These are phyloP conservation scores for Thymelicus lineola DNA, from an alignment of 2,888 invertebrate genomes.

Conservation along the genomic window DNA sequence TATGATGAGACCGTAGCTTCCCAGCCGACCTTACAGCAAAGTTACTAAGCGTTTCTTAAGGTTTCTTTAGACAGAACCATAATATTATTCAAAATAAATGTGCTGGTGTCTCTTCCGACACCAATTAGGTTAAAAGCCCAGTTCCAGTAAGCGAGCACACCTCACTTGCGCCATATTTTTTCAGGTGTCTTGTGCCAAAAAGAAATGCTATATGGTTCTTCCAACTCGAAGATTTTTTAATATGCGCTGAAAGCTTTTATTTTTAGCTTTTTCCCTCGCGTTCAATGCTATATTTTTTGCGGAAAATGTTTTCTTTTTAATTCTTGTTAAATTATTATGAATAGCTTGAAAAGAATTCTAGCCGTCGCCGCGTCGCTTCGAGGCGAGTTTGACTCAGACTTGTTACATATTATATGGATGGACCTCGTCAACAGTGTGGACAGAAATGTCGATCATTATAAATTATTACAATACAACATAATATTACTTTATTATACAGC, in stretches of 20 bases:
- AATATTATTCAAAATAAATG: slow-evolving; percentile 13
- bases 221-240: slow-evolving; percentile 33
- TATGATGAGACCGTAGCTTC: too few relatives aligned
- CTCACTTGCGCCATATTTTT: slow-evolving; percentile 34
- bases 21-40: too few relatives aligned
- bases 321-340: background rate
- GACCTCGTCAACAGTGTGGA: too few relatives aligned
- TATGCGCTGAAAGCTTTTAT: slow-evolving; percentile 36
- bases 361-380: too few relatives aligned
- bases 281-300: slow-evolving; percentile 18
- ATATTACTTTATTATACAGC: too few relatives aligned
- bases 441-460: too few relatives aligned
- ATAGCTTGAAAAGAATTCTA: too few relatives aligned
- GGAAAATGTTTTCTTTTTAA: slow-evolving; percentile 9
- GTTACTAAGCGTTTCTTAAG: too few relatives aligned
- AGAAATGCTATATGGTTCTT: slow-evolving; percentile 35
- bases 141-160: slow-evolving; percentile 3
- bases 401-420: too few relatives aligned
- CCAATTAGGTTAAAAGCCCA: slow-evolving; percentile 36
- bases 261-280: slow-evolving; percentile 22
- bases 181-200: slow-evolving; percentile 35
- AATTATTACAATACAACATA: too few relatives aligned
- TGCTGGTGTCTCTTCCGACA: slow-evolving; percentile 5
- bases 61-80: background rate
- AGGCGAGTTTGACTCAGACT: too few relatives aligned